Conservation (phyloP, 2,797 vertebrate species). For the Poecilia gillii region DNA sequence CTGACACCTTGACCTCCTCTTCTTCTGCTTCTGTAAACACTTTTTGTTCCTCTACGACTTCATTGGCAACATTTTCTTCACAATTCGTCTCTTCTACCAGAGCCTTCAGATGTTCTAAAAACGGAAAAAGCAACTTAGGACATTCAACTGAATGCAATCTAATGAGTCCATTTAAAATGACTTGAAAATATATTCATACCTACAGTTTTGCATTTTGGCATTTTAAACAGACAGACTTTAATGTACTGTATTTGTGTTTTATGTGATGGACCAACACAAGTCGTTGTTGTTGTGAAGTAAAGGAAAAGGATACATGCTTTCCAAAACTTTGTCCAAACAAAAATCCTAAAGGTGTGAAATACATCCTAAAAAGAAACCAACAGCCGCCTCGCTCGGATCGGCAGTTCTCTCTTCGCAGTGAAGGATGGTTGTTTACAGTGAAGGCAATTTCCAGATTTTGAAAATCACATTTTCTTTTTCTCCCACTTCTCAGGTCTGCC, state of each 20-base stretch:
- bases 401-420: too few species aligned
- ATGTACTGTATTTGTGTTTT: background rate
- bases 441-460: background rate
- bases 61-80: constrained; percentile 39
- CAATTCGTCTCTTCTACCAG: constrained; percentile 25
- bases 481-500: background rate
- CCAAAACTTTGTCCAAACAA: background rate
- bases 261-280: background rate
- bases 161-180: background rate
- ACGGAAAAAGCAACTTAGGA: constrained; percentile 1
- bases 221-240: background rate
- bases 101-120: constrained; percentile 35
- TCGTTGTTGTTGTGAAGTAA: background rate
- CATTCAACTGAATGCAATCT: background rate
- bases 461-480: background rate
- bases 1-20: constrained; percentile 19
- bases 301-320: background rate
- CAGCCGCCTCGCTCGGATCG: too few species aligned
- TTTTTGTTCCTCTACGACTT: constrained; percentile 17
- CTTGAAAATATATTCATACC: background rate
- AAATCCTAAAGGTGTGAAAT: background rate
- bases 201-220: background rate
- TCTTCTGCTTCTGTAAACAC: constrained; percentile 34
- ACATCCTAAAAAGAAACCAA: too few species aligned
- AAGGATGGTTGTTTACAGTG: too few species aligned